A percentile compares a stretch with the other conserved stretches of the same genome.
Evolutionary conservation across 2,113 vertebrate species (phyloP).

Genomic region (Spea bombifrons): DNA sequence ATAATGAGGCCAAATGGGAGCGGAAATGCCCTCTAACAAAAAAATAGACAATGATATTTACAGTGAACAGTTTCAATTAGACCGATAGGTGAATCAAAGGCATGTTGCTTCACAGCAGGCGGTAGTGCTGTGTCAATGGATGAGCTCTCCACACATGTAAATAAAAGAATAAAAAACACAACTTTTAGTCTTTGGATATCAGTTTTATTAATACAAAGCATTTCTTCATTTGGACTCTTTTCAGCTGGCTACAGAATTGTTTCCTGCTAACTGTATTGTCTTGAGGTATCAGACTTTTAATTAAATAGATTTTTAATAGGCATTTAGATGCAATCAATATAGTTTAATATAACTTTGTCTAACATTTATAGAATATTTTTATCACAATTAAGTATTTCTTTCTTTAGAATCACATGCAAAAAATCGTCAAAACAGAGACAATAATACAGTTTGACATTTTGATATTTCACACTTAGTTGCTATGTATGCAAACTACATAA

Average conservation of each 20-base stretch:
- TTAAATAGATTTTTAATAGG: conserved; percentile 3
- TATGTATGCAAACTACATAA: too few relatives aligned
- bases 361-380: background rate
- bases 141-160: conserved; percentile 33
- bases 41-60: conserved; percentile 33
- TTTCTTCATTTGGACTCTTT: background rate
- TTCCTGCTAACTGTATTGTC: conserved; percentile 3
- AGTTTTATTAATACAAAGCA: conserved; percentile 16
- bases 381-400: background rate
- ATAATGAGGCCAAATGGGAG: conserved; percentile 49
- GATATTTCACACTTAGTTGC: too few relatives aligned
- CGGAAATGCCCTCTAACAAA: conserved; percentile 36
- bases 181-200: conserved; percentile 16
- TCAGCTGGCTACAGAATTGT: background rate
- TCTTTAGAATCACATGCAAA: too few relatives aligned
- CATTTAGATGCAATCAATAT: background rate
- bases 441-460: too few relatives aligned
- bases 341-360: too few relatives aligned
- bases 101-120: conserved; percentile 40
- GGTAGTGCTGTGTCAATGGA: conserved; percentile 27
- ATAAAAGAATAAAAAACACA: conserved; percentile 25
- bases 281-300: background rate
- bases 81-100: conserved; percentile 34
- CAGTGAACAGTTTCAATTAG: conserved; percentile 46
- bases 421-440: too few relatives aligned